Conservation (phyloP, 2,113 vertebrate genomes). For the Castor canadensis region DNA sequence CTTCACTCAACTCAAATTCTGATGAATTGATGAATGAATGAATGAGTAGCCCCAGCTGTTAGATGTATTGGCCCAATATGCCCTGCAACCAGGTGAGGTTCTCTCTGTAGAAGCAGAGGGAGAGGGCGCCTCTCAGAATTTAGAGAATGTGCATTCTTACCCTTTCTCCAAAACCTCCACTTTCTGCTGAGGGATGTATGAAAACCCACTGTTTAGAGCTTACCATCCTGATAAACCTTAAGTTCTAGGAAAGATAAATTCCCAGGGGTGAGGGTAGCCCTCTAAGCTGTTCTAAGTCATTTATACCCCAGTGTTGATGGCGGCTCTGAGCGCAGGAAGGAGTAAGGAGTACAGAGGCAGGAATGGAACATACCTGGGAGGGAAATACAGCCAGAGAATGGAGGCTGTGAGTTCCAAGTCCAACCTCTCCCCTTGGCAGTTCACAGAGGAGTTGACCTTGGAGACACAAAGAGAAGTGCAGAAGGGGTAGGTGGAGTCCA, state of each 20-base stretch:
- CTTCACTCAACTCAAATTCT: background rate
- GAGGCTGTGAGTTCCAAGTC: background rate
- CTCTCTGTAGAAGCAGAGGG: background rate
- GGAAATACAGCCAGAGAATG: background rate
- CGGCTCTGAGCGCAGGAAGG: background rate
- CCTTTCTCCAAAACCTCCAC: background rate
- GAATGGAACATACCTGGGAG: background rate
- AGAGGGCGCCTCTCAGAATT: background rate
- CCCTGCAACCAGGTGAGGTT: background rate
- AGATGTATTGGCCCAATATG: background rate
- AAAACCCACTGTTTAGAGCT: background rate
- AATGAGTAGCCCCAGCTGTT: background rate
- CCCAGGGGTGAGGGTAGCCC: background rate
- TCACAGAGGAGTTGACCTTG: background rate
- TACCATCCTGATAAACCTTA: background rate
- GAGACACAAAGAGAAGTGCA: background rate
- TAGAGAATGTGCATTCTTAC: background rate
- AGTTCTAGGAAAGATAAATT: background rate
- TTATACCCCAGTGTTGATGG: background rate
- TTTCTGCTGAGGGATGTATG: background rate
- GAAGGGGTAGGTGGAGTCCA: constrained; percentile 25
- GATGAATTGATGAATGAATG: background rate
- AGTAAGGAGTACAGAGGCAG: background rate
- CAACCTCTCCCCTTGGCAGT: background rate
- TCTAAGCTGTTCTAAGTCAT: background rate